These are phyloP conservation scores for Drosophila tropicalis DNA, from an alignment of 1,140 invertebrate species.

Conservation along the genomic window DNA sequence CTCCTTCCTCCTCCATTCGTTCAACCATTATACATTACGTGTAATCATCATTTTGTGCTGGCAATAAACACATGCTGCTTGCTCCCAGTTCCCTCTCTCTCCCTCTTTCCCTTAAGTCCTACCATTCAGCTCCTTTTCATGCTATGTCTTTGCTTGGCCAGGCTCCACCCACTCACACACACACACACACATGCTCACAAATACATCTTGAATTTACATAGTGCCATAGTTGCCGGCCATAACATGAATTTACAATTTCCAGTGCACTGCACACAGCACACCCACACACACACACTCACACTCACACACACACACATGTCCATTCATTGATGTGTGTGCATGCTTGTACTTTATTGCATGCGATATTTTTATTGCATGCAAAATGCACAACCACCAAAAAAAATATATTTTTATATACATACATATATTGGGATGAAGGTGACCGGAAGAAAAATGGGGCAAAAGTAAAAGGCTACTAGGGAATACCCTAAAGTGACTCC, in stretches of 20 bases:
- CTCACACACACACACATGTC: conserved; percentile 47
- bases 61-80: conserved; percentile 79
- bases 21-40: conserved; percentile 70
- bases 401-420: conserved; percentile 2
- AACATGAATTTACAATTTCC: conserved; percentile 78
- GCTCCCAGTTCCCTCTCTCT: conserved; percentile 47
- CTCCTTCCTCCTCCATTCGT: not conserved
- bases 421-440: not conserved
- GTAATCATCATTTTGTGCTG: conserved; percentile 80
- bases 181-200: not conserved
- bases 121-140: conserved; percentile 4
- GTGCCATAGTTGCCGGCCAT: conserved; percentile 41
- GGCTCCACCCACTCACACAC: not conserved
- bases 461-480: conserved; percentile 9
- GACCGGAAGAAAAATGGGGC: conserved; percentile 14
- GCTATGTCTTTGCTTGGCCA: not conserved
- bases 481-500: conserved; percentile 2
- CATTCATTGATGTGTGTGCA: conserved; percentile 4
- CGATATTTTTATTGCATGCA: conserved; percentile 80
- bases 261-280: conserved; percentile 60
- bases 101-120: not conserved
- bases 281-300: conserved; percentile 52
- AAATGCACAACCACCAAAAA: conserved; percentile 50
- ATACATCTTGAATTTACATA: conserved; percentile 42
- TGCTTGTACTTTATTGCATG: conserved; percentile 60